Evolutionary conservation across 2,113 vertebrate genomes (phyloP), one percentile per base, ranked within the genome.

Genomic region (Hymenochirus boettgeri): DNA sequence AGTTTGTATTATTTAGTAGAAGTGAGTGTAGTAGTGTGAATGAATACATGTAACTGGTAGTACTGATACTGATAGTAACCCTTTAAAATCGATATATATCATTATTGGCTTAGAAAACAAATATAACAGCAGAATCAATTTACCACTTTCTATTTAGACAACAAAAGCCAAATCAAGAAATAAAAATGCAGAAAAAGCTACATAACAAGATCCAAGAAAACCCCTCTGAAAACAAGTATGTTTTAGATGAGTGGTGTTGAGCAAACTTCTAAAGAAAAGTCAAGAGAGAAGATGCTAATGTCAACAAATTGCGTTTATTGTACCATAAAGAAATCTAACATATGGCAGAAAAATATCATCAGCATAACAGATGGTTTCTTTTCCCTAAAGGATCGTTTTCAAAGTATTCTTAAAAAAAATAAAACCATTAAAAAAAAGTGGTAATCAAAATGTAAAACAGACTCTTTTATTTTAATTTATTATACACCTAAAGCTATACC

Each of bases 331-430:
- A 51, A 42, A 33, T 24, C 13, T n/a, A 62, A 50, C 46, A 62
- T 27, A 62, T 13, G 15, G 29, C 60, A 51, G 47, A 51, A 21
- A 19, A 23, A 17, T 51, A n/a, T 51, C 47, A 62, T 62, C 46
- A 51, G 50, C 48, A 51, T 62, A 62, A 50, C 60, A 62, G 46
- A 51, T 51, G 60, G 60, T 35, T 23, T 13, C 9, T 35, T 26
- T 62, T 35, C 60, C 46, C 21, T 51, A 51, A 62, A 51, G 27
- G 9, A 62, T 62, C 35, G 51, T 51, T 50, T 24, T 50, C 5
- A 33, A 35, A 46, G 27, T 51, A 22, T 33, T 2, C 23, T 33
- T 27, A 25, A 61, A 61, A 35, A 59, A 45, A 61, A 35, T 19
- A 46, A 61, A 61, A 24, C 27, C 24, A 61, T n/a, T 4, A 7